Percentiles rank a stretch among this genome's conserved stretches.
phyloP scores from a whole-genome alignment of 2,113 vertebrate genomes.

The Cacatua alba region DNA sequence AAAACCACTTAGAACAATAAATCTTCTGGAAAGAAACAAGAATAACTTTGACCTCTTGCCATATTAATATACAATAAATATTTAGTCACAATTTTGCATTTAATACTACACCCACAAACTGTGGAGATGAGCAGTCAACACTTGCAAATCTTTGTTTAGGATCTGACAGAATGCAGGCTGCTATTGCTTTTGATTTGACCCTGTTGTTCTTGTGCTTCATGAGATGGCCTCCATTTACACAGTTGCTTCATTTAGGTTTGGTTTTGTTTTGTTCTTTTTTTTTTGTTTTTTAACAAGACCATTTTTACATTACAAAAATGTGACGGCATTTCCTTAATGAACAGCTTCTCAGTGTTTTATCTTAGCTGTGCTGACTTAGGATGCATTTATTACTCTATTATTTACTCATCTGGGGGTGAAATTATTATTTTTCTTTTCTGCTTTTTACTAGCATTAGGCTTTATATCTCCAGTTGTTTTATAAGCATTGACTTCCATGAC shows the following conservation, averaged over 20 bases:
- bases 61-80: constrained; percentile 18
- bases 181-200: neutral
- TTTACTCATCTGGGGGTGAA: neutral
- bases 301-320: neutral
- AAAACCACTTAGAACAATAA: neutral
- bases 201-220: neutral
- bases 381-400: neutral
- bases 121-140: neutral
- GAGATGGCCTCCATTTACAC: neutral
- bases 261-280: neutral
- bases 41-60: constrained; percentile 20
- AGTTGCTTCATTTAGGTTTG: neutral
- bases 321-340: neutral
- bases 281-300: neutral
- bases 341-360: neutral
- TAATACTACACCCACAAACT: neutral
- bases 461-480: neutral
- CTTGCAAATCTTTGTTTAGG: neutral
- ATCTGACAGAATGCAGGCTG: neutral
- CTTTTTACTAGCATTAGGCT: neutral
- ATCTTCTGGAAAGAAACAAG: neutral
- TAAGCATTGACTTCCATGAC: neutral
- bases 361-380: neutral
- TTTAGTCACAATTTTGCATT: constrained; percentile 3
- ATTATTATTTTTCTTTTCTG: neutral